Evolutionary conservation across 2,797 vertebrate species (phyloP).

Genomic region (Melanotaenia nigrans): DNA sequence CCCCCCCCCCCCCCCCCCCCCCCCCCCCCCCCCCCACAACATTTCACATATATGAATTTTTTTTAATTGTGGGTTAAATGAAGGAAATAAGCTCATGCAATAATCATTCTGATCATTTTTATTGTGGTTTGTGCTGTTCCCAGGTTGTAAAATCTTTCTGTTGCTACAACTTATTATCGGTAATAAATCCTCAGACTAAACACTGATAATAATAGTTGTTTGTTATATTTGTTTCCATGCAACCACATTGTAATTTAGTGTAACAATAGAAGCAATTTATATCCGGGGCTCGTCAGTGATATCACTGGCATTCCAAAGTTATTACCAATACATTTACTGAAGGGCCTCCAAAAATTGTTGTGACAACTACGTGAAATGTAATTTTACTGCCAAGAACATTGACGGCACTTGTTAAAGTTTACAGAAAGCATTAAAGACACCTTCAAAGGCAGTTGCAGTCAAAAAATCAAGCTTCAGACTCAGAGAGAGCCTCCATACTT

Average conservation of each 20-base stretch:
- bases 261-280: slow-evolving; percentile 35
- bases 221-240: slow-evolving; percentile 12
- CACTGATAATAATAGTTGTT: slow-evolving; percentile 5
- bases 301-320: slow-evolving; percentile 43
- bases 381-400: slow-evolving; percentile 58
- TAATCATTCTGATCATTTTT: background rate
- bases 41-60: slow-evolving; percentile 4
- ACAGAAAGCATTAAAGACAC: slow-evolving; percentile 74
- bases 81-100: slow-evolving; percentile 6
- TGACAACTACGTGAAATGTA: slow-evolving; percentile 71
- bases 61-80: background rate
- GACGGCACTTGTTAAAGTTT: slow-evolving; percentile 76
- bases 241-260: slow-evolving; percentile 11
- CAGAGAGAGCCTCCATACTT: slow-evolving; percentile 73
- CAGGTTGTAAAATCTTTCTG: background rate
- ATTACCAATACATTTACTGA: slow-evolving; percentile 59
- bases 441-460: slow-evolving; percentile 58
- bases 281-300: slow-evolving; percentile 21
- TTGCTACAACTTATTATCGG: background rate
- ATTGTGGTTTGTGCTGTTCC: background rate
- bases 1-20: too few species aligned
- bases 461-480: slow-evolving; percentile 59
- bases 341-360: slow-evolving; percentile 68
- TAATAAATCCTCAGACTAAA: slow-evolving; percentile 1
- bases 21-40: too few species aligned